A percentile compares a stretch with the other conserved stretches of the same genome.
These are phyloP conservation scores for Micrasema longulum DNA, from an alignment of 1,140 invertebrate species.

Conservation along the genomic window DNA sequence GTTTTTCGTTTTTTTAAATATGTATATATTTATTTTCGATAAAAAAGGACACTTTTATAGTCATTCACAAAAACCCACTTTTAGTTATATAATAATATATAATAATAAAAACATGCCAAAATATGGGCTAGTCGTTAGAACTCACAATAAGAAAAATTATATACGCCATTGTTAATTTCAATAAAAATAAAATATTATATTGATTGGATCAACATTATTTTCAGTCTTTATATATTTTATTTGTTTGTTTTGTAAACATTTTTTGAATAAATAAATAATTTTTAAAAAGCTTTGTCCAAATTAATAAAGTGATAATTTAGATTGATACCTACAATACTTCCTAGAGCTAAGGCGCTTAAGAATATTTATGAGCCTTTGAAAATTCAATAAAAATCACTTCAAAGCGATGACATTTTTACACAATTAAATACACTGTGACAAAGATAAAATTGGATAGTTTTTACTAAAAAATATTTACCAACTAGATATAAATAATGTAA, in stretches of 20 bases:
- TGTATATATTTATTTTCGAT: constrained; percentile 41
- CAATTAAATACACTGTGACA: too few species aligned
- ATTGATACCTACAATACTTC: constrained; percentile 34
- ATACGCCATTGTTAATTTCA: constrained; percentile 13
- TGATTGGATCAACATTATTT: constrained; percentile 46
- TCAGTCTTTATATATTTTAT: constrained; percentile 49
- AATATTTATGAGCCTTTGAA: constrained; percentile 30
- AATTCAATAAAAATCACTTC: neutral
- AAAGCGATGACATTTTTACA: too few species aligned
- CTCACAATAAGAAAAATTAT: constrained; percentile 18
- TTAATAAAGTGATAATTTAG: constrained; percentile 29
- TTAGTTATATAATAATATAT: constrained; percentile 20
- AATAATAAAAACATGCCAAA: constrained; percentile 42
- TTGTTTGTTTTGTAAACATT: constrained; percentile 48
- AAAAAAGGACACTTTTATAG: constrained; percentile 35
- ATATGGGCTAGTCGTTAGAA: constrained; percentile 43
- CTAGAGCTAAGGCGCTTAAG: constrained; percentile 20
- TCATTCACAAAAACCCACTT: constrained; percentile 36
- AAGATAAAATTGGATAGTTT: too few species aligned
- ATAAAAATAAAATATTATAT: constrained; percentile 31
- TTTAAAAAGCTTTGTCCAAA: constrained; percentile 32
- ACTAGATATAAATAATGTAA: neutral
- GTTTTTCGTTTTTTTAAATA: neutral
- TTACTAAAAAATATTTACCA: neutral
- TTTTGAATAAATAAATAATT: constrained; percentile 47